These are phyloP conservation scores for Ahaetulla prasina DNA, from an alignment of 2,113 vertebrate genomes.

Conservation along the genomic window DNA sequence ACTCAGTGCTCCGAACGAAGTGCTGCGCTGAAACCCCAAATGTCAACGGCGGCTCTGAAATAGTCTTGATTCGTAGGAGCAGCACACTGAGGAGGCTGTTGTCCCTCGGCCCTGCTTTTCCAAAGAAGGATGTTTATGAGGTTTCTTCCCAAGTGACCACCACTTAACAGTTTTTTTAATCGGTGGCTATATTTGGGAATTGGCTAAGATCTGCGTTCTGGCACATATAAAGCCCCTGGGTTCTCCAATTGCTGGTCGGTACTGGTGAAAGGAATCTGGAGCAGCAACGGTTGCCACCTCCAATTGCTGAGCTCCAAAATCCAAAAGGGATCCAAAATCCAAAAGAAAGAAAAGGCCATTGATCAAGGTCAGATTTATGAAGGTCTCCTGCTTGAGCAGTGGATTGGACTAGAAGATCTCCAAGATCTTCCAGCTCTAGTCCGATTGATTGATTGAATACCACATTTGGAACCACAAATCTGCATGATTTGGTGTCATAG, in stretches of 20 bases:
- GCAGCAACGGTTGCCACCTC: background rate
- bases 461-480: background rate
- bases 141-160: background rate
- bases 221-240: background rate
- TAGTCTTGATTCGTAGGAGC: background rate
- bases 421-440: background rate
- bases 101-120: background rate
- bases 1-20: background rate
- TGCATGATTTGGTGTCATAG: background rate
- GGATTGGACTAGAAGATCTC: background rate
- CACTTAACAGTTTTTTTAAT: background rate
- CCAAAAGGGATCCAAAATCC: background rate
- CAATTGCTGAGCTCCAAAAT: background rate
- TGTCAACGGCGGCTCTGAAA: background rate
- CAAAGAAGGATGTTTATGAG: background rate
- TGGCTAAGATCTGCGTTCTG: background rate
- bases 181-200: background rate
- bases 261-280: background rate
- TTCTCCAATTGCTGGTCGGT: background rate
- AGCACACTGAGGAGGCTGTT: background rate
- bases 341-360: background rate
- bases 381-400: background rate
- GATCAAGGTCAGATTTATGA: background rate
- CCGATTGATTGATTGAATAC: background rate
- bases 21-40: background rate